Conservation (phyloP, 2,113 vertebrate genomes). For the Pantherophis guttatus region DNA sequence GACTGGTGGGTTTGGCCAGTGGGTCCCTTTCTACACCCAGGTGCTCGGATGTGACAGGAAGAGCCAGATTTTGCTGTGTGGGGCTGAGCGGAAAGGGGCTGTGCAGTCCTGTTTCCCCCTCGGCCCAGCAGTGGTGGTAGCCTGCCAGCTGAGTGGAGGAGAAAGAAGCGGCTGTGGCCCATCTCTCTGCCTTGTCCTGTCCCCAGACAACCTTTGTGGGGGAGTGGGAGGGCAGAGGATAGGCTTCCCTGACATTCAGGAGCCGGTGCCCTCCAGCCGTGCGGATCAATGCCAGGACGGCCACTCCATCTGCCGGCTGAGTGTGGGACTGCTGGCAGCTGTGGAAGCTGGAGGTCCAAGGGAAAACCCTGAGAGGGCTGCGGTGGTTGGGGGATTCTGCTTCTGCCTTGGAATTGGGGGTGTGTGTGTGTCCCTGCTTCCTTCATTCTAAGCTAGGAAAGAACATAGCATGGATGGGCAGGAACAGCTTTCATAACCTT, state of each 20-base stretch:
- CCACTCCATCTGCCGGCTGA: background rate
- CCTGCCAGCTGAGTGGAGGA: too few relatives aligned
- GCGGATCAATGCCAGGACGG: background rate
- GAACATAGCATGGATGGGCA: background rate
- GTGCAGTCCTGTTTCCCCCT: background rate
- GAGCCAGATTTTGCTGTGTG: background rate
- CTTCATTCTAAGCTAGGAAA: background rate
- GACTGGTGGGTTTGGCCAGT: background rate
- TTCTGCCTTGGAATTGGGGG: background rate
- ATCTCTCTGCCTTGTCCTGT: background rate
- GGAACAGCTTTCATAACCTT: background rate
- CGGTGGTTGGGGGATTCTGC: background rate
- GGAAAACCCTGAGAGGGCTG: background rate
- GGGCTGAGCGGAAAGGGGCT: background rate
- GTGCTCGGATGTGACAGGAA: background rate
- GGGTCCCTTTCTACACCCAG: background rate
- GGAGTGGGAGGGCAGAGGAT: accelerated
- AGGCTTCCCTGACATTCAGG: background rate
- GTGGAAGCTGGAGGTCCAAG: background rate
- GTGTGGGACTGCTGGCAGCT: background rate
- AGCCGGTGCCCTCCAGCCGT: background rate
- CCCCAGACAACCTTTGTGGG: background rate
- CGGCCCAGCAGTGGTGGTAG: background rate
- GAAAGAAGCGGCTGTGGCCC: background rate
- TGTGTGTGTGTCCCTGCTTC: background rate